These are phyloP conservation scores for Pocillopora damicornis DNA, from an alignment of 64 coral and sea anemone genomes.

Conservation along the genomic window DNA sequence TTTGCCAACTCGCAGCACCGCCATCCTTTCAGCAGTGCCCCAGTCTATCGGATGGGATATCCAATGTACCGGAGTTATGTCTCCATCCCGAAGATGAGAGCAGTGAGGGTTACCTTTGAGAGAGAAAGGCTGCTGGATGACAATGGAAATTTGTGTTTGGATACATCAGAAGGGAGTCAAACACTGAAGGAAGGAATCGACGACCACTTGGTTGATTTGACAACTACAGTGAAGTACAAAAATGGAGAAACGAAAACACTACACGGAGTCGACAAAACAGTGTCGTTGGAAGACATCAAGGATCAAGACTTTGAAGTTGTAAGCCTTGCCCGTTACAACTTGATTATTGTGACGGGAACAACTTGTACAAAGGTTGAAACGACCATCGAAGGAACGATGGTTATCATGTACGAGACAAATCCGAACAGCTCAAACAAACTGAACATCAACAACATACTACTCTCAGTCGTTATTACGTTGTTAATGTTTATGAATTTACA, in stretches of 20 bases:
- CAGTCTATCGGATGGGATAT: slow-evolving; percentile 5
- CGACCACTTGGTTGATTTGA: neutral
- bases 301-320: neutral
- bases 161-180: neutral
- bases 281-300: neutral
- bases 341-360: neutral
- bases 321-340: neutral
- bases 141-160: neutral
- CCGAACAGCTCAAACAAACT: neutral
- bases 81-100: neutral
- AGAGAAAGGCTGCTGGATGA: neutral
- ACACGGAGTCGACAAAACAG: neutral
- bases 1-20: neutral
- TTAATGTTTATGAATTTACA: neutral
- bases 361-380: neutral
- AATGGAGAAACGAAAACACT: neutral
- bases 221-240: neutral
- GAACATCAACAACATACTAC: neutral
- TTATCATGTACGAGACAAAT: neutral
- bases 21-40: neutral
- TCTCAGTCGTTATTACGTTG: neutral
- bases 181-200: neutral
- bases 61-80: neutral
- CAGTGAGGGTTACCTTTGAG: neutral
- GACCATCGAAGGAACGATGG: neutral